Evolutionary conservation across 2,888 invertebrate species (phyloP), one percentile per base, ranked within the genome.

Genomic region (Rutpela maculata): DNA sequence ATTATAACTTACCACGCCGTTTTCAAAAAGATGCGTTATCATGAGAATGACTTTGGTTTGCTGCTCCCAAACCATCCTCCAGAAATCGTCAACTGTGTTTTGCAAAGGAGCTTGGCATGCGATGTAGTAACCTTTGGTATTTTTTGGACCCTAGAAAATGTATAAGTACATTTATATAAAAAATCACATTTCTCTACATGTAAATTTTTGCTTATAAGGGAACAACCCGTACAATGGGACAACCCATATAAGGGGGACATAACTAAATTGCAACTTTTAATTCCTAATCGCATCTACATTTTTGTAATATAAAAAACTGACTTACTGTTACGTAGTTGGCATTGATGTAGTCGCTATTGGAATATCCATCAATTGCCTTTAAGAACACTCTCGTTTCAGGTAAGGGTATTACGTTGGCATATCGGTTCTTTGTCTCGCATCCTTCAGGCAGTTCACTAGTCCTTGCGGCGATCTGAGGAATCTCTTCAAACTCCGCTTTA

Each of bases 11-110:
- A 95, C 95, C 86, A 96, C 94, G 76, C 97, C 97, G 84, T 96
- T 96, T 90, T 98, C 98, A 86, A 94, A 95, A 78, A 97, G 93
- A 89, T 96, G 96, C 0, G 97, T 98, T 43, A 98, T 91, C 96
- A 98, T 98, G 78, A 98, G 93, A 81, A 98, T 93, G 57, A 97
- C 95, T 84, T 96, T 93, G 15, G 94, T 93, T 89, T 98, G 96
- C 88, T 98, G 97, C 87, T 98, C 97, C 98, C 98, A 98, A 69
- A 98, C 93, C 98, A 98, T 98, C 60, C 96, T 92, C 98, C 98
- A 98, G 89, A 98, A 98, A 90, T 98, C 98, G 38, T 92, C 91
- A 0, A 97, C 94, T 0, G 98, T 98, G 81, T 94, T 93, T 75
- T 95, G 93, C 82, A 98, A 91, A 0, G 98, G 98, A 11, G 96